Conservation (phyloP, 53 echinoderm and acorn worm genomes). For the Holothuria leucospilota region DNA sequence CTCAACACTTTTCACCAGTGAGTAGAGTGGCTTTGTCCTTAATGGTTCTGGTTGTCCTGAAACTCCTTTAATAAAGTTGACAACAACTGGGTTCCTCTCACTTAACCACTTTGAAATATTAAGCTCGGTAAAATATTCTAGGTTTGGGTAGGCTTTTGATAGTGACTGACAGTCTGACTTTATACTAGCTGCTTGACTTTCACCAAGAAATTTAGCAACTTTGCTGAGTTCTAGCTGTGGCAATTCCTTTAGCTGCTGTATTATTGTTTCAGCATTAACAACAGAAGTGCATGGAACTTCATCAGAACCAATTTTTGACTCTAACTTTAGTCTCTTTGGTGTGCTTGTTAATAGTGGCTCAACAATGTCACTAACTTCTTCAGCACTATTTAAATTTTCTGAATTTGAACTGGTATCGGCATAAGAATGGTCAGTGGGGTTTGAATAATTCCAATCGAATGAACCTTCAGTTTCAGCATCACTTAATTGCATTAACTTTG, state of each 20-base stretch:
- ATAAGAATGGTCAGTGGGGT: no score
- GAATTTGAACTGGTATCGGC: no score
- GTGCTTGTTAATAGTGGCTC: no score
- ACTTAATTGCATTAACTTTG: no score
- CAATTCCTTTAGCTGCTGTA: slow-evolving; percentile 11
- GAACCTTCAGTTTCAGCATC: no score
- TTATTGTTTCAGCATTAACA: background rate
- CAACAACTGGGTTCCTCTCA: slow-evolving; percentile 12
- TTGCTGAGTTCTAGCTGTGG: background rate
- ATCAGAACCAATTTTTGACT: no score
- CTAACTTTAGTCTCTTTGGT: no score
- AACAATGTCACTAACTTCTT: no score
- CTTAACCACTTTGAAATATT: background rate
- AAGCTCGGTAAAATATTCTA: background rate
- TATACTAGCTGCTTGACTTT: background rate
- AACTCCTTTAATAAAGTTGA: slow-evolving; percentile 2
- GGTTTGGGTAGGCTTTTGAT: background rate
- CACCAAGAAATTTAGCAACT: slow-evolving; percentile 28
- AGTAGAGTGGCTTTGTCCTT: background rate
- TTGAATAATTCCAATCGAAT: no score
- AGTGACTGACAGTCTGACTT: background rate
- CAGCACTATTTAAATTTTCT: no score
- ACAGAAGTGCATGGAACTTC: background rate
- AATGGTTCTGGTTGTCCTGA: background rate
- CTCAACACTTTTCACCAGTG: slow-evolving; percentile 7